Base-by-base conservation (phyloP, 2,888 invertebrate genomes). In the Galerucella calmariensis region DNA sequence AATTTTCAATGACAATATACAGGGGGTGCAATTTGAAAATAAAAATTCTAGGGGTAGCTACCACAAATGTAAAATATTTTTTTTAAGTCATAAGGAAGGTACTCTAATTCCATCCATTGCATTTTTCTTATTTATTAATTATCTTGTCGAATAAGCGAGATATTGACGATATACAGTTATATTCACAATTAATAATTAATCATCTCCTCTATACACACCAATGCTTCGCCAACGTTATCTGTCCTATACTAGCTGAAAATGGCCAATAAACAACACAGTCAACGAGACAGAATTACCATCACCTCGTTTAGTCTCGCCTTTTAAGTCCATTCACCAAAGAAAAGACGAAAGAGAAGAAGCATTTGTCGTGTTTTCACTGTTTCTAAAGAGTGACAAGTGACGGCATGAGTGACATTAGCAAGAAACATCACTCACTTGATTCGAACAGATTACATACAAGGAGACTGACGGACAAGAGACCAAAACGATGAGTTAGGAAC, bases 361-460 rank as follows among this genome's bases (percentile, higher is more conserved):
- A 80, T 79, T 80, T 81, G 80, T 79, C 80, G 78, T 80, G 75
- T 77, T 75, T 76, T 72, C 76, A 78, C 74, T 69, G 73, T 62
- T 56, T 27, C 63, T 67, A 63, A 11, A 59, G 78, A 79, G 77
- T 81, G 81, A 81, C 82, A 79, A 79, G 80, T 82, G 81, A 82
- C 81, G 78, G 80, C 74, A 78, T 81, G 82, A 82, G 76, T 81
- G 82, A 82, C 82, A 76, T 72, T 73, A 62, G 76, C 75, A 80
- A 77, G 74, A 79, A 78, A 74, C 73, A 75, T 78, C 79, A 80
- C 78, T 78, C 63, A 69, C 75, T 75, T 65, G 81, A 82, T 83
- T 78, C 76, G 75, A 79, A 81, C 82, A 81, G 81, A 82, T 83
- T 83, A 81, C 80, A 79, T 81, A 82, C 81, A 80, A 74, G 80